Evolutionary conservation across 2,888 invertebrate species (phyloP).

Genomic region (Rhorus exstirpatorius): DNA sequence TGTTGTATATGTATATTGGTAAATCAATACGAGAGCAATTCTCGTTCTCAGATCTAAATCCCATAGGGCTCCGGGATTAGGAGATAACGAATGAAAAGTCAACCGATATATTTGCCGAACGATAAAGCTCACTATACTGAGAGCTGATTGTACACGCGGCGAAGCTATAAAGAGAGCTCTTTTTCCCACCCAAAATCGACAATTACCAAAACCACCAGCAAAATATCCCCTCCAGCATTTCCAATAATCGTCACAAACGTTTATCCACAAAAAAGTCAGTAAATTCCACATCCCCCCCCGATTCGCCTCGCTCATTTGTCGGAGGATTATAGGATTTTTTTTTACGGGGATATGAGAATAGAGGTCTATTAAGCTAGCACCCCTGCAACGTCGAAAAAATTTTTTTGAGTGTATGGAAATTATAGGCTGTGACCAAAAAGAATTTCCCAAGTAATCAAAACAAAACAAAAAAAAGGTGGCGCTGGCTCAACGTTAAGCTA

Average conservation of each 20-base stretch:
- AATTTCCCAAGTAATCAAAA: too few species aligned
- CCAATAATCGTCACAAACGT: slow-evolving; percentile 10
- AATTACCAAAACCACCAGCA: slow-evolving; percentile 14
- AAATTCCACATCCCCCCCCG: not conserved
- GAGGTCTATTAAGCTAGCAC: too few species aligned
- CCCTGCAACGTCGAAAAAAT: too few species aligned
- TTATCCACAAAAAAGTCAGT: not conserved
- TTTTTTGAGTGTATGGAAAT: too few species aligned
- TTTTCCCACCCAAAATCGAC: slow-evolving; percentile 5
- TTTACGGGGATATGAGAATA: too few species aligned
- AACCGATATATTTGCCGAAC: slow-evolving; percentile 55
- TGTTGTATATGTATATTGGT: not conserved
- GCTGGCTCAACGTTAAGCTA: too few species aligned
- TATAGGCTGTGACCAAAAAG: too few species aligned
- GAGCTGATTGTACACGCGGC: slow-evolving; percentile 31
- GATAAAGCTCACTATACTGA: slow-evolving; percentile 50
- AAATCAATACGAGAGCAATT: slow-evolving; percentile 10
- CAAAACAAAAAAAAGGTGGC: too few species aligned
- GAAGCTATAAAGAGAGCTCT: not conserved
- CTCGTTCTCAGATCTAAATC: not conserved
- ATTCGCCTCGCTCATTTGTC: too few species aligned
- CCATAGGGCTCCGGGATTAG: slow-evolving; percentile 52
- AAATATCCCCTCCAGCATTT: slow-evolving; percentile 23
- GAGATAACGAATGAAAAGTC: slow-evolving; percentile 64
- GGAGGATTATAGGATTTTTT: too few species aligned